Conservation (phyloP, 2,113 vertebrate genomes). For the Puffinus mauretanicus region DNA sequence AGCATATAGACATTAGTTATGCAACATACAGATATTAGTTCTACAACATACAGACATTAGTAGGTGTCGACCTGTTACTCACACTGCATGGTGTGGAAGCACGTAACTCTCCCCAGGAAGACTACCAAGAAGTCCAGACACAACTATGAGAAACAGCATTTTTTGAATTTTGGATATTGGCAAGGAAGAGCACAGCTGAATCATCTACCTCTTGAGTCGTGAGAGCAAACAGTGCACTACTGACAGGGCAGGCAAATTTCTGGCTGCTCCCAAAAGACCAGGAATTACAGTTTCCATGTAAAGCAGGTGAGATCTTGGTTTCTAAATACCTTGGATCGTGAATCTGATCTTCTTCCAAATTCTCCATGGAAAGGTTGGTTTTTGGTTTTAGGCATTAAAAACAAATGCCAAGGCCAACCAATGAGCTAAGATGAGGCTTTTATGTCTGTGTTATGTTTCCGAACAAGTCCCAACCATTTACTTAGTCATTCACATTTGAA, state of each 20-base stretch:
- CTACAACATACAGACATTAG: not conserved
- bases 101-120: not conserved
- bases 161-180: not conserved
- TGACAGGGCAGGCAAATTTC: not conserved
- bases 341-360: not conserved
- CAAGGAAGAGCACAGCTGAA: not conserved
- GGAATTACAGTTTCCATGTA: constrained; percentile 33
- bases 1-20: not conserved
- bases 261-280: not conserved
- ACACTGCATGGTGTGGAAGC: not conserved
- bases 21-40: not conserved
- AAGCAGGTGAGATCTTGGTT: constrained; percentile 29
- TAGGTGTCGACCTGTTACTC: not conserved
- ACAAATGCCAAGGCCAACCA: not conserved
- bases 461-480: not conserved
- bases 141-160: not conserved
- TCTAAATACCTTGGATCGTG: not conserved
- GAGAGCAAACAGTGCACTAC: not conserved
- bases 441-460: not conserved
- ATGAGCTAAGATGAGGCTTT: not conserved
- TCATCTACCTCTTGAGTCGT: not conserved
- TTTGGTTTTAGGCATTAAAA: constrained; percentile 16
- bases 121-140: not conserved
- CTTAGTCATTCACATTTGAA: not conserved
- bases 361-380: not conserved